These are phyloP conservation scores for Hypothenemus hampei DNA, from an alignment of 1,140 invertebrate species.

Conservation along the genomic window DNA sequence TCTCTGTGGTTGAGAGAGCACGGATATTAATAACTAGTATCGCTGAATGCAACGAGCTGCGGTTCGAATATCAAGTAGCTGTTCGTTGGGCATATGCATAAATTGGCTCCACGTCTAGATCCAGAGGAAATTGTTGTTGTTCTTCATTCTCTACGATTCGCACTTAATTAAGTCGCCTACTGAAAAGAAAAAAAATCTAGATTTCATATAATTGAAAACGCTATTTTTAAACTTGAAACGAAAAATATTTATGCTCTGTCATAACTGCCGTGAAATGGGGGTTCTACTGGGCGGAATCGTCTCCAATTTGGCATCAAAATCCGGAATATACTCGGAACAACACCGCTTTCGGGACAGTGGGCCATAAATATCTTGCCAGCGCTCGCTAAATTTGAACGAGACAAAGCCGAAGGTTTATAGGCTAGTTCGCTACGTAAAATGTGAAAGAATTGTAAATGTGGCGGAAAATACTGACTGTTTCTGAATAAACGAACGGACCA, in stretches of 20 bases:
- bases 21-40: constrained; percentile 8
- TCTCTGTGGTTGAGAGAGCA: constrained; percentile 3
- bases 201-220: no score
- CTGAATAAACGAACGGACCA: not conserved
- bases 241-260: constrained; percentile 36
- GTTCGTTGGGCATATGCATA: no score
- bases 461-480: constrained; percentile 14
- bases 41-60: not conserved
- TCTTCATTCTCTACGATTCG: no score
- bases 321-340: constrained; percentile 43
- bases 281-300: constrained; percentile 43
- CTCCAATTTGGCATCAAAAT: constrained; percentile 46
- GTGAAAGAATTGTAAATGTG: constrained; percentile 20
- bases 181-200: no score
- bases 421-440: constrained; percentile 17
- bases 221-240: no score
- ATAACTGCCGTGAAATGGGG: constrained; percentile 42
- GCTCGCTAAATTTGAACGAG: constrained; percentile 18
- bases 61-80: constrained; percentile 1
- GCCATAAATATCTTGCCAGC: constrained; percentile 29
- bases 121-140: no score
- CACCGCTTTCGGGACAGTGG: constrained; percentile 32
- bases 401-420: constrained; percentile 19
- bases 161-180: no score
- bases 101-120: no score